phyloP scores from a whole-genome alignment of 2,888 invertebrate species.

The Dolichomitus sp. region DNA sequence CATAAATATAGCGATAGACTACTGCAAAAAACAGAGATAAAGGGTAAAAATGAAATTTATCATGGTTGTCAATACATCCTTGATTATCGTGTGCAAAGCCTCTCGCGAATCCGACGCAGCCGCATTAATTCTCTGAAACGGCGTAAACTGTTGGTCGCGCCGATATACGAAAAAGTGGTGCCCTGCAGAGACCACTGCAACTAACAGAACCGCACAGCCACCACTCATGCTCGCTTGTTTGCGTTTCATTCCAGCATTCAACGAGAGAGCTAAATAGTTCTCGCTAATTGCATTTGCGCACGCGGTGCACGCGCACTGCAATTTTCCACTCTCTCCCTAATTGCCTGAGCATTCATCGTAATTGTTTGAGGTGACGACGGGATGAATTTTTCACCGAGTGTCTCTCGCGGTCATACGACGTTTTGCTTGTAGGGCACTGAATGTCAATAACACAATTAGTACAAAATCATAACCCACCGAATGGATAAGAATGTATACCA shows the following conservation, averaged over 20 bases:
- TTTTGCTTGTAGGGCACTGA: neutral
- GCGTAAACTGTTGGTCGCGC: slow-evolving; percentile 30
- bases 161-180: slow-evolving; percentile 42
- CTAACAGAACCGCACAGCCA: slow-evolving; percentile 26
- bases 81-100: slow-evolving; percentile 33
- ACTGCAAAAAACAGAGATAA: neutral
- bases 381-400: slow-evolving; percentile 58
- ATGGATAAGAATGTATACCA: neutral
- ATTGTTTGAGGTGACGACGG: slow-evolving; percentile 58
- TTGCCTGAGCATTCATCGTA: slow-evolving; percentile 60
- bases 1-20: neutral
- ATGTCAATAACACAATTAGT: neutral
- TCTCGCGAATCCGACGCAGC: slow-evolving; percentile 8
- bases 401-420: slow-evolving; percentile 9
- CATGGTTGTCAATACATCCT: slow-evolving; percentile 31
- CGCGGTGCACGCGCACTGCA: slow-evolving; percentile 43
- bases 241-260: slow-evolving; percentile 39
- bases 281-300: slow-evolving; percentile 58
- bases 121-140: slow-evolving; percentile 42
- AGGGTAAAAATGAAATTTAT: slow-evolving; percentile 12
- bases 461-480: neutral
- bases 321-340: slow-evolving; percentile 58
- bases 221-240: slow-evolving; percentile 40
- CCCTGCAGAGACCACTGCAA: slow-evolving; percentile 19
- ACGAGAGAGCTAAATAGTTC: slow-evolving; percentile 61